Evolutionary conservation across 2,797 vertebrate genomes (phyloP), one percentile per base, ranked within the genome.

Genomic region (Circus cinereus): DNA sequence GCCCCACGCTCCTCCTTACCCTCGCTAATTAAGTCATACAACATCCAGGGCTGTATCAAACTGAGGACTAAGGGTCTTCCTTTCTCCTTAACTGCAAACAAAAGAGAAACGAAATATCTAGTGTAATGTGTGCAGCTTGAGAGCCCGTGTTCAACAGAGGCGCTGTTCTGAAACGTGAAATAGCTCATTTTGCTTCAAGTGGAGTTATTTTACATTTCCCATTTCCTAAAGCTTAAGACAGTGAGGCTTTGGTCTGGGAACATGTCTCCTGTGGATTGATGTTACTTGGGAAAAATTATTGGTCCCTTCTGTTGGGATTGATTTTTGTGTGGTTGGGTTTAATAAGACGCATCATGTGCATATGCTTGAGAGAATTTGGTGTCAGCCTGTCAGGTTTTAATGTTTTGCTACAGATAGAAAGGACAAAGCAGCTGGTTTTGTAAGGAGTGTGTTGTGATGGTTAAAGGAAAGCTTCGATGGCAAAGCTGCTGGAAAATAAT

Each of bases 401-500:
- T 78, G 29, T 80, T 63, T 92, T 81, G 51, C 34, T 88, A 12
- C 76, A 70, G 87, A 76, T 88, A 78, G 56, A 88, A 77, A 56
- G 57, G 57, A 59, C 59, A 78, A 2, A 0, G 10, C 70, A 69
- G 68, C 80, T 69, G 42, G 51, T n/a, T 94, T 83, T 96, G 70
- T 67, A 70, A 93, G 87, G 89, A 83, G 43, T 79, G 82, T 63
- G 54, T 90, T 87, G 50, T 88, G 88, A 54, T 92, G 67, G 50
- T 84, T 92, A 70, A 67, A 92, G 64, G 54, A 97, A 80, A 89
- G 81, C 83, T 90, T 96, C 4, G 29, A 73, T 81, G 81, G 64
- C 91, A 97, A 90, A 93, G 74, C 50, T 80, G 19, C 76, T 89
- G 84, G 70, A 94, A 97, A 97, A 88, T 47, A 65, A 47, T 69